These are phyloP conservation scores for Nasua narica DNA, from an alignment of 2,797 vertebrate species.

Conservation along the genomic window DNA sequence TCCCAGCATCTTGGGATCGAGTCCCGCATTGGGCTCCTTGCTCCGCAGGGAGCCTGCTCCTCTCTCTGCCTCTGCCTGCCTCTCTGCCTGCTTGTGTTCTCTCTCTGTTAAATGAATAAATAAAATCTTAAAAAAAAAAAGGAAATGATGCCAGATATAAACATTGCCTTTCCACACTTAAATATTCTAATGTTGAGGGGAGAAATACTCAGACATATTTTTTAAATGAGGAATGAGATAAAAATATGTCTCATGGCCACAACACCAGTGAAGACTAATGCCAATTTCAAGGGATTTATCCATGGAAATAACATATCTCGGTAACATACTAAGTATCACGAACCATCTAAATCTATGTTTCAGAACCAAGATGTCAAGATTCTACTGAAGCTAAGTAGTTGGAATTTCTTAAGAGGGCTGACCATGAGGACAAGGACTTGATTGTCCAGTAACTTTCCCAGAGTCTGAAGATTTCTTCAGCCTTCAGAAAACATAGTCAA, in stretches of 20 bases:
- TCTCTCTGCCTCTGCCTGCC: no score
- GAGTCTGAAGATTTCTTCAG: not conserved
- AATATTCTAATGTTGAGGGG: not conserved
- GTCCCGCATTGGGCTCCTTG: no score
- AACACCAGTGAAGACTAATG: not conserved
- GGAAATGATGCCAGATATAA: conserved; percentile 27
- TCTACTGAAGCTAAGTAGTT: not conserved
- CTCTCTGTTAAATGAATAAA: no score
- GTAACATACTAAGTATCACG: not conserved
- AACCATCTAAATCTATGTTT: not conserved
- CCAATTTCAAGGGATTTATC: not conserved
- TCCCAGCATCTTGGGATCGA: no score
- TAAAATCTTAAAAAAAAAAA: no score
- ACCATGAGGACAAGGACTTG: not conserved
- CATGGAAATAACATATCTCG: not conserved
- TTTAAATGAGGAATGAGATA: not conserved
- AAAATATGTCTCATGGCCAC: not conserved
- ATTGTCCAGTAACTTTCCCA: not conserved
- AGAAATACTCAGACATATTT: not conserved
- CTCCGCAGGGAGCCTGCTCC: no score
- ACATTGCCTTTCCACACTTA: not conserved
- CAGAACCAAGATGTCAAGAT: not conserved
- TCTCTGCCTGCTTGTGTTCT: no score
- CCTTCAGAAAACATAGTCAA: not conserved
- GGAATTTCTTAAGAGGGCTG: not conserved